These are phyloP conservation scores for Rhogogaster chlorosoma DNA, from an alignment of 2,888 invertebrate species.

Conservation along the genomic window DNA sequence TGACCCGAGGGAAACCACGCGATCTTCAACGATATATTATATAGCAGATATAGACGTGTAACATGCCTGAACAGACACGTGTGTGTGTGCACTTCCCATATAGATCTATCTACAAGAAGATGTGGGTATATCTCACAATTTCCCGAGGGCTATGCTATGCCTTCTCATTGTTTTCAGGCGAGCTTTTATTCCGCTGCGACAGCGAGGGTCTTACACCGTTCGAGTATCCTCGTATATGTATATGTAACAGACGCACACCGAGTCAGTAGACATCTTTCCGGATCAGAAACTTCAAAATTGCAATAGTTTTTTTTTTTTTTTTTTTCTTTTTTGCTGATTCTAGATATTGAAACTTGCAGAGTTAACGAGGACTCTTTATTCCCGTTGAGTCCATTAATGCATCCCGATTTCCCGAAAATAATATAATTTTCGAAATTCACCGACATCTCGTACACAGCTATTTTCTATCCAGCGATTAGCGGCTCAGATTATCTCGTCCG, in stretches of 20 bases:
- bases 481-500: too few species aligned
- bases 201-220: neutral
- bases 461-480: too few species aligned
- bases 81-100: neutral
- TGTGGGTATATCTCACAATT: neutral
- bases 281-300: neutral
- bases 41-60: neutral
- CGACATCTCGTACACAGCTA: too few species aligned
- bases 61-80: neutral
- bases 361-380: neutral
- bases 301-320: neutral
- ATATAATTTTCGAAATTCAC: too few species aligned
- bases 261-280: neutral
- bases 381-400: neutral
- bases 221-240: neutral
- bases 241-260: neutral
- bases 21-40: neutral
- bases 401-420: too few species aligned
- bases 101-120: neutral
- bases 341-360: neutral
- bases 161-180: neutral
- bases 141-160: slow-evolving; percentile 17
- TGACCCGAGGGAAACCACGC: slow-evolving; percentile 20
- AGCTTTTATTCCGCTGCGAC: neutral
- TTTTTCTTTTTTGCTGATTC: neutral